These are phyloP conservation scores for Myzus persicae DNA, from an alignment of 1,140 invertebrate species.

Conservation along the genomic window DNA sequence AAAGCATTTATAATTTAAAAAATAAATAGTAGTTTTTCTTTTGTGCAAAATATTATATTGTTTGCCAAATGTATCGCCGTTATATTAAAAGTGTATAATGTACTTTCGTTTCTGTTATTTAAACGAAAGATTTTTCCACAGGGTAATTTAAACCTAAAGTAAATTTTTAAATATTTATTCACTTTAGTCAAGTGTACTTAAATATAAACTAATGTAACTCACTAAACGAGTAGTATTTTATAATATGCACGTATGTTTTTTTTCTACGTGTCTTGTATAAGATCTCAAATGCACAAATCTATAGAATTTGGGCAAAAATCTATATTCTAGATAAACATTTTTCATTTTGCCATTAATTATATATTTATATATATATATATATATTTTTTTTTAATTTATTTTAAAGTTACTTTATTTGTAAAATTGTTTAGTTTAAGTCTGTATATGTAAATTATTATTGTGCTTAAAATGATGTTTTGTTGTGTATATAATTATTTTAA, in stretches of 20 bases:
- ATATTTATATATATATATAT: conserved; percentile 36
- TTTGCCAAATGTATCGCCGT: conserved; percentile 14
- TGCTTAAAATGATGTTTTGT: conserved; percentile 53
- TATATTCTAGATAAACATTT: conserved; percentile 46
- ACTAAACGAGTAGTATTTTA: conserved; percentile 56
- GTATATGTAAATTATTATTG: conserved; percentile 55
- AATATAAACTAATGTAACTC: conserved; percentile 55
- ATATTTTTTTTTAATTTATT: conserved; percentile 49
- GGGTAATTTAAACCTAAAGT: conserved; percentile 47
- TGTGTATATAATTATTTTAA: conserved; percentile 56
- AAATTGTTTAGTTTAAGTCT: conserved; percentile 57
- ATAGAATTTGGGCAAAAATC: conserved; percentile 50
- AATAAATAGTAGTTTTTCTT: conserved; percentile 44
- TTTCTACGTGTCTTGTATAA: conserved; percentile 56
- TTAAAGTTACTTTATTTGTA: conserved; percentile 55
- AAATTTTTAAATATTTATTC: conserved; percentile 41
- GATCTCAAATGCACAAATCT: conserved; percentile 55
- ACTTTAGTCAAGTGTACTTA: conserved; percentile 59
- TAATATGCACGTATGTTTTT: conserved; percentile 55
- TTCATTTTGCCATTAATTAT: conserved; percentile 55
- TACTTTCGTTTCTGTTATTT: conserved; percentile 29
- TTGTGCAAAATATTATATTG: conserved; percentile 27
- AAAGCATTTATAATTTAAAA: conserved; percentile 52
- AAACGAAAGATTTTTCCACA: conserved; percentile 36
- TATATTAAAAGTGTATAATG: conserved; percentile 22